Percentiles rank a stretch among this genome's conserved stretches.
These are phyloP conservation scores for Danio tinwini DNA, from an alignment of 2,797 vertebrate species.

Conservation along the genomic window DNA sequence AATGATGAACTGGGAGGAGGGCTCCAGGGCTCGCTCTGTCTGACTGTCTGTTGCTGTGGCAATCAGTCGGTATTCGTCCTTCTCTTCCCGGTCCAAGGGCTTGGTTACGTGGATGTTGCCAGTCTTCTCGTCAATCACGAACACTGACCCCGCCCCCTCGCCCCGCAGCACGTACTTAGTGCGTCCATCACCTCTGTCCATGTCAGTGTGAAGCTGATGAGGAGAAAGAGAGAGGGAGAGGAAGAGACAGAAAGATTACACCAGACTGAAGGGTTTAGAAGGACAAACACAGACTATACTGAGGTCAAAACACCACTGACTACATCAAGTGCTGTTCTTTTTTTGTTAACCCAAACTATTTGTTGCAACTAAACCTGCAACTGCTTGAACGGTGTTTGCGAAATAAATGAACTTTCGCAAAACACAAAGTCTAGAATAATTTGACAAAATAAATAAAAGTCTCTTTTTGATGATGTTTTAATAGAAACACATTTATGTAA, in stretches of 20 bases:
- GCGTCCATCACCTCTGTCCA: slow-evolving; percentile 88
- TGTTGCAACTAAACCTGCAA: too few relatives aligned
- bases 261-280: slow-evolving; percentile 1
- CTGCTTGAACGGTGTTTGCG: too few relatives aligned
- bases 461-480: too few relatives aligned
- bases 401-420: too few relatives aligned
- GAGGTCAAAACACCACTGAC: neutral
- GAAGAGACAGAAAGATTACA: slow-evolving; percentile 18
- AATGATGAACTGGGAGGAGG: slow-evolving; percentile 92
- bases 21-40: slow-evolving; percentile 89
- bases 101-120: slow-evolving; percentile 94
- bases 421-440: too few relatives aligned
- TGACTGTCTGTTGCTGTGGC: slow-evolving; percentile 89
- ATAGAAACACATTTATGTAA: too few relatives aligned
- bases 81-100: slow-evolving; percentile 90
- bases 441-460: too few relatives aligned
- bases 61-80: slow-evolving; percentile 88
- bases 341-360: too few relatives aligned
- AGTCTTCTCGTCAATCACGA: slow-evolving; percentile 92
- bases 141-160: slow-evolving; percentile 90
- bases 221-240: neutral
- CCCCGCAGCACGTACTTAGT: slow-evolving; percentile 89
- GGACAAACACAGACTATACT: neutral
- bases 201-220: slow-evolving; percentile 85
- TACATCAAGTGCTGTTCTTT: slow-evolving; percentile 8